Conservation (phyloP, 2,888 invertebrate genomes). For the Cancer borealis region DNA sequence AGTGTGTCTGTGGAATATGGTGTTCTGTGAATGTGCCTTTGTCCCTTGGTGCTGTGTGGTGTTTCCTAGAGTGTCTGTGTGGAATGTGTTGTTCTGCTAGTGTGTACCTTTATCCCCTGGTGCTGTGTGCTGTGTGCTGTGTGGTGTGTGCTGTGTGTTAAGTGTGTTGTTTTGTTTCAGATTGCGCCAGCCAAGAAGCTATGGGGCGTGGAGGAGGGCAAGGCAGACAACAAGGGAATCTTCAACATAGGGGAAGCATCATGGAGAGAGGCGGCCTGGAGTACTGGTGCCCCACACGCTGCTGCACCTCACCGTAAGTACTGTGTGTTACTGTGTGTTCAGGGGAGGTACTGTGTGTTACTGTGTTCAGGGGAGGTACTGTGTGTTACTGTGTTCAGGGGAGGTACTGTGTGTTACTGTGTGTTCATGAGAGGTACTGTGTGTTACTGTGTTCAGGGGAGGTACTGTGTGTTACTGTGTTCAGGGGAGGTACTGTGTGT, state of each 20-base stretch:
- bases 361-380: no score
- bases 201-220: slow-evolving; percentile 88
- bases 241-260: slow-evolving; percentile 88
- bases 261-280: slow-evolving; percentile 96
- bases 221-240: slow-evolving; percentile 85
- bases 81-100: not conserved
- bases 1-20: not conserved
- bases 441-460: no score
- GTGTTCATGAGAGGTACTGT: no score
- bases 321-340: no score
- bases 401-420: no score
- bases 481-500: no score
- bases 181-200: slow-evolving; percentile 96
- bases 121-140: not conserved
- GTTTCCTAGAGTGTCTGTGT: not conserved
- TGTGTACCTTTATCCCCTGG: not conserved
- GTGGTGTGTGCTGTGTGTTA: not conserved
- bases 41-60: not conserved
- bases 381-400: no score
- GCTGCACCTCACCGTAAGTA: slow-evolving; percentile 51
- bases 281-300: slow-evolving; percentile 82
- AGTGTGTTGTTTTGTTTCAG: slow-evolving; percentile 83
- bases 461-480: no score
- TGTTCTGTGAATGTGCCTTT: not conserved
- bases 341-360: no score